Evolutionary conservation across 2,113 vertebrate genomes (phyloP), one percentile per base, ranked within the genome.

Genomic region (Argyrosomus japonicus): DNA sequence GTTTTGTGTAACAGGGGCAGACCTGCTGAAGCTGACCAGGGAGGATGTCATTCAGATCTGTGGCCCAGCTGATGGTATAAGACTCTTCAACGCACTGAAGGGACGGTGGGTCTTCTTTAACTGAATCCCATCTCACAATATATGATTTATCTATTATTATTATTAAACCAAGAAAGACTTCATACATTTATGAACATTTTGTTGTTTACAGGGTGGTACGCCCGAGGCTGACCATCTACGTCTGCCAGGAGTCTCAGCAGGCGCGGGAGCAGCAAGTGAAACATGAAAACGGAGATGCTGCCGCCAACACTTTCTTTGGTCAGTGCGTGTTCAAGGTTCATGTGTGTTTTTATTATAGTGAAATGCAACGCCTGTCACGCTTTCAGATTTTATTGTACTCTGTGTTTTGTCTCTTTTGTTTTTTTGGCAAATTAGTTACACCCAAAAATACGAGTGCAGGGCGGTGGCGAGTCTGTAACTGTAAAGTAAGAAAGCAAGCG

Each of bases 1-100:
- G 29, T 61, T 13, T 83, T 73, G 21, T 82, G 12, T 17, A 5
- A 18, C 84, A 99, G 98, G 98, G 23, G 95, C 97, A 18, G 98
- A 99, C 78, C 93, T 99, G 89, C 84, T 99, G 93, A 99, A 99
- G 93, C 94, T 99, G 87, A 99, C 97, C 23, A 95, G 98, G 63
- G 98, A 99, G 78, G 98, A 99, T 2, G 97, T 99, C 43, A 99
- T 99, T 92, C 98, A 99, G 93, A 99, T 99, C 91, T 99, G 98
- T n/a, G 98, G 98, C 47, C 97, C 98, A 18, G 98, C 98, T 1
- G 98, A 99, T 48, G 98, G 98, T 70, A 99, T 99, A 85, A 92
- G 98, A 84, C 97, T 99, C 79, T 99, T 98, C 92, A 99, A 99
- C 60, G 97, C 97, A 0, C 93, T 99, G 6, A 99, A 99, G 87